Evolutionary conservation across 1,140 invertebrate genomes (phyloP).

Genomic region (Tetranychus urticae): DNA sequence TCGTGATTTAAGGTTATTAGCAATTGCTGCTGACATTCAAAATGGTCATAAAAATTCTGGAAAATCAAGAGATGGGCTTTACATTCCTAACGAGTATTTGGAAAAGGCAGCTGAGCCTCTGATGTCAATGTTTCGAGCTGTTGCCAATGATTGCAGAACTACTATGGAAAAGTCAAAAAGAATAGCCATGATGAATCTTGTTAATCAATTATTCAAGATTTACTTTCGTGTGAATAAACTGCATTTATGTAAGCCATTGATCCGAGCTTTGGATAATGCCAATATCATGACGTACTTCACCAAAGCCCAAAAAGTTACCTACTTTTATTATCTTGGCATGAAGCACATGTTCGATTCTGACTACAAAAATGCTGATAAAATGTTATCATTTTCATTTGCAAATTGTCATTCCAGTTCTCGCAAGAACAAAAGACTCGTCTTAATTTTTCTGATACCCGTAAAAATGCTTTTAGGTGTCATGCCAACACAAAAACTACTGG

Average conservation of each 20-base stretch:
- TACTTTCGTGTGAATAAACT: constrained; percentile 83
- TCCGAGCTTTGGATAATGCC: constrained; percentile 78
- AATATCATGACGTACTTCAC: constrained; percentile 61
- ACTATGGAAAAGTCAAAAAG: constrained; percentile 72
- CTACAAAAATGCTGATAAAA: constrained; percentile 73
- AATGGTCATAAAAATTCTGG: not conserved
- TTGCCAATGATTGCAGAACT: constrained; percentile 64
- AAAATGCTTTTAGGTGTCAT: constrained; percentile 87
- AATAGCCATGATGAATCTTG: constrained; percentile 79
- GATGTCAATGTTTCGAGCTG: constrained; percentile 81
- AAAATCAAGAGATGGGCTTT: not conserved
- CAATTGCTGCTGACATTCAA: constrained; percentile 19
- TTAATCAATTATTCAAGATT: constrained; percentile 92
- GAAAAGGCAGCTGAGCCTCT: constrained; percentile 83
- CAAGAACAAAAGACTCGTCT: constrained; percentile 74
- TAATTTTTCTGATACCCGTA: constrained; percentile 87
- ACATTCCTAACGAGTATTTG: constrained; percentile 39
- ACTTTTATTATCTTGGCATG: constrained; percentile 84
- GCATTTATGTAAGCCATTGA: constrained; percentile 85
- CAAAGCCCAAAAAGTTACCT: constrained; percentile 58
- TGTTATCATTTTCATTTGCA: constrained; percentile 73
- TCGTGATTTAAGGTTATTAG: constrained; percentile 60
- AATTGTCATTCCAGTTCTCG: constrained; percentile 53
- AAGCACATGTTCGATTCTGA: constrained; percentile 97
- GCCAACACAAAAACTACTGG: constrained; percentile 47